These are phyloP conservation scores for Toxotes jaculatrix DNA, from an alignment of 2,113 vertebrate genomes.

Conservation along the genomic window DNA sequence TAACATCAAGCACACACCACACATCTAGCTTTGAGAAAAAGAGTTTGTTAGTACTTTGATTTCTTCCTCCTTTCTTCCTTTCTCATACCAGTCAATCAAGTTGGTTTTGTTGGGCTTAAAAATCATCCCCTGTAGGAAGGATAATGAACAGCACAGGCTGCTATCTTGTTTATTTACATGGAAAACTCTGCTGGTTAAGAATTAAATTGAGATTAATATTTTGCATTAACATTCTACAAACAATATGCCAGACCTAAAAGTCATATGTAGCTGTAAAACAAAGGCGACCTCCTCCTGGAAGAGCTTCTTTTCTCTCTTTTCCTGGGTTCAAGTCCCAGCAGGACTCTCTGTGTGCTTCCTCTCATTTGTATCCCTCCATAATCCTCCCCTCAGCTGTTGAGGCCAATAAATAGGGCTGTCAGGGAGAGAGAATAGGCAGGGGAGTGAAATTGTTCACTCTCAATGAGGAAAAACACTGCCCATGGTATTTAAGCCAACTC, in stretches of 20 bases:
- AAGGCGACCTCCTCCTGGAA: constrained; percentile 14
- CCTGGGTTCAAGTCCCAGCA: constrained; percentile 52
- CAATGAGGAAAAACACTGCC: constrained; percentile 23
- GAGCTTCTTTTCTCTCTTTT: constrained; percentile 28
- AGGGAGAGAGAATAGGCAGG: constrained; percentile 40
- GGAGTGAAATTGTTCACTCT: constrained; percentile 28
- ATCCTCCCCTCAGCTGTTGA: constrained; percentile 62
- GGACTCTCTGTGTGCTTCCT: constrained; percentile 46
- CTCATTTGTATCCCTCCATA: constrained; percentile 61
- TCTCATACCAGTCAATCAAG: background rate
- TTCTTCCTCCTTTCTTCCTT: background rate
- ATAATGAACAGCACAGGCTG: background rate
- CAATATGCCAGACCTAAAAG: background rate
- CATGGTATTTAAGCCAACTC: constrained; percentile 17
- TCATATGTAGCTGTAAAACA: constrained; percentile 23
- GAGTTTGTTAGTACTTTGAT: background rate
- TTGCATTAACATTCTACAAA: background rate
- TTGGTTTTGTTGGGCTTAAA: background rate
- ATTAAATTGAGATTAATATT: background rate
- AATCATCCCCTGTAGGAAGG: background rate
- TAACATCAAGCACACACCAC: no score
- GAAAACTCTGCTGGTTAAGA: background rate
- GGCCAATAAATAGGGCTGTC: constrained; percentile 58
- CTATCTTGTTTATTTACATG: background rate
- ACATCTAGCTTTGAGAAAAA: background rate